phyloP scores from a whole-genome alignment of 1,140 invertebrate genomes.

The Meloidogyne chitwoodi region DNA sequence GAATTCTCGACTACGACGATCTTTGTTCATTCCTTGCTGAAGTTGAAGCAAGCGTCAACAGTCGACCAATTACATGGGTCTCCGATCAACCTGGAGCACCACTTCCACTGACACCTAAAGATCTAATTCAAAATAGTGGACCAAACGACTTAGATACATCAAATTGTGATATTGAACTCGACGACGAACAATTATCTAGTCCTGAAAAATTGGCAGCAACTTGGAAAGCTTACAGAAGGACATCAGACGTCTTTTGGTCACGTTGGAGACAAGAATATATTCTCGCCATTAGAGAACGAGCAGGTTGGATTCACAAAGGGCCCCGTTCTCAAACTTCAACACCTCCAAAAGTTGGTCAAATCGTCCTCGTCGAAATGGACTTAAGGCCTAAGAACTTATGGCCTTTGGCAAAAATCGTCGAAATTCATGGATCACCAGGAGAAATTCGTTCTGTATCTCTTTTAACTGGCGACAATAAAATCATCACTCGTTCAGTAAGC shows the following conservation, averaged over 20 bases:
- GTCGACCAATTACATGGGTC: background rate
- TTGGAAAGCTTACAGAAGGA: background rate
- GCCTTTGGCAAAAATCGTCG: too few relatives aligned
- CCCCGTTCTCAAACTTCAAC: background rate
- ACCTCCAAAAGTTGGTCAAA: background rate
- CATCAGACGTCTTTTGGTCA: background rate
- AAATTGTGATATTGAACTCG: background rate
- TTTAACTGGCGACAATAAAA: background rate
- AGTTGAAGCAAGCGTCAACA: background rate
- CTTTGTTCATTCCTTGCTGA: background rate
- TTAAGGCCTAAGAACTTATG: too few relatives aligned
- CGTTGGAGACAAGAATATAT: background rate
- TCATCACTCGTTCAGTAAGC: background rate
- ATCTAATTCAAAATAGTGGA: background rate
- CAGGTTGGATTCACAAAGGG: background rate
- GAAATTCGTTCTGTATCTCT: background rate
- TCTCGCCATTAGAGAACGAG: background rate
- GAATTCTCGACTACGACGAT: background rate
- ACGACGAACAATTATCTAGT: background rate
- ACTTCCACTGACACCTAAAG: background rate
- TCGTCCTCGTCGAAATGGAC: background rate
- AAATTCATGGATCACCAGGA: background rate
- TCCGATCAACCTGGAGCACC: background rate
- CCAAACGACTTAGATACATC: background rate
- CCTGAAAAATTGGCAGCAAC: background rate